Evolutionary conservation across 2,888 invertebrate species (phyloP).

Genomic region (Drosophila aldrichi): DNA sequence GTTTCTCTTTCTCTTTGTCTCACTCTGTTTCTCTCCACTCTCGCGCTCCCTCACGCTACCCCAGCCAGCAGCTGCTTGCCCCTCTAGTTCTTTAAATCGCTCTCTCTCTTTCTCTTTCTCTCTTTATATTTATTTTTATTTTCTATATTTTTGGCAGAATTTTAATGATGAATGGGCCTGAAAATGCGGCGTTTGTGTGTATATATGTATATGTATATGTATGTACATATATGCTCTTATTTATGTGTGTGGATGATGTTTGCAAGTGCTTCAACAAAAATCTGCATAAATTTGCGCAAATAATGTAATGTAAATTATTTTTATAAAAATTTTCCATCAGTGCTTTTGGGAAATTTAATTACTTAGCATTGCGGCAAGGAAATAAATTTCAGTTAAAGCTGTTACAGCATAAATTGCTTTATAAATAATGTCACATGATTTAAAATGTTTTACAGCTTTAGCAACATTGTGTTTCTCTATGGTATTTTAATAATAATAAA

Average conservation of each 20-base stretch:
- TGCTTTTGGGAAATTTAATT: conserved; percentile 41
- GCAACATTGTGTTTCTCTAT: not conserved
- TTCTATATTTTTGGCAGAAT: conserved; percentile 57
- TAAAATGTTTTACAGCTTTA: not conserved
- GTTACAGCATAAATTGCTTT: not conserved
- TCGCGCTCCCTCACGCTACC: not conserved
- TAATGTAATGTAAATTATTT: conserved; percentile 66
- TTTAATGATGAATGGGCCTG: conserved; percentile 66
- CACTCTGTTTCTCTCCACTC: not conserved
- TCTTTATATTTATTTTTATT: conserved; percentile 26
- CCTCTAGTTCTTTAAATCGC: not conserved
- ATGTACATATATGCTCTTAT: not conserved
- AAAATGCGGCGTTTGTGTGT: conserved; percentile 7
- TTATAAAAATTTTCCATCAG: conserved; percentile 31
- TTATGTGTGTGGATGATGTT: conserved; percentile 11
- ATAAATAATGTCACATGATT: not conserved
- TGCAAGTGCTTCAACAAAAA: conserved; percentile 30
- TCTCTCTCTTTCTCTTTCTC: not conserved
- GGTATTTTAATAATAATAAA: no score
- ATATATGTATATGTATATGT: no score
- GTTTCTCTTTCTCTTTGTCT: not conserved
- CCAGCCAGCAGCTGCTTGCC: conserved; percentile 2
- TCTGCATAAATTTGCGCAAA: conserved; percentile 62
- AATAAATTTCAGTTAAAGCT: not conserved
- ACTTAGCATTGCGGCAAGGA: not conserved